Base-by-base conservation (phyloP, 2,797 vertebrate genomes). In the Esox masquinongy region DNA sequence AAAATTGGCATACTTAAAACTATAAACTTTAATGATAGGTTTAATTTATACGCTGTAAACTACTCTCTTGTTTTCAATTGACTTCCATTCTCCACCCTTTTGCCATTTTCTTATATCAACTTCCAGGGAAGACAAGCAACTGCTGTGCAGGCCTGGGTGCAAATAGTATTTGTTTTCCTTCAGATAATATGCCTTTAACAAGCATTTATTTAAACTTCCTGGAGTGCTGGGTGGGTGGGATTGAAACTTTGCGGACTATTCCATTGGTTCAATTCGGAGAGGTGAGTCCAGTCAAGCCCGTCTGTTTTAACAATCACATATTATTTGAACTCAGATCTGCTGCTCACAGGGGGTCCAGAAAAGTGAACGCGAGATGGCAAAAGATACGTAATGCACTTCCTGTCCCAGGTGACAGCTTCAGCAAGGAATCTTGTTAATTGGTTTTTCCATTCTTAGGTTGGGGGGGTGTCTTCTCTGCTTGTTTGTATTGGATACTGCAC, bases 401-500 rank as follows among this genome's bases (percentile, higher is more conserved):
- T 76, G 76, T 59, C 51, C 53, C 12, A 19, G 47, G 66, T 51
- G 67, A 26, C 34, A 61, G 31, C 77, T 77, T 83, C 66, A 76
- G 53, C 49, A 39, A 47, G 80, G 56, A 83, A 74, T 64, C 53
- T 9, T 71, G 26, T 24, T 72, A 56, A 68, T 75, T 39, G 39
- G 8, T 47, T 69, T 68, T 73, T 72, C 66, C n/a, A 34, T 22
- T 24, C 4, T 53, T 8, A 56, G 51, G 51, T 56, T 16, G 70
- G 31, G 11, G 12, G 47, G 59, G 53, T 24, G 50, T 36, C 61
- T 14, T 29, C 29, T 59, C 34, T 71, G 53, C 92, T 94, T 93
- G 86, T 93, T 94, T 93, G 92, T 85, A 89, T 94, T 94, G 93
- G 93, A 91, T 70, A 73, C 36, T 39, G 7, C 59, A 39, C 70